Percentiles rank a stretch among this genome's conserved stretches.
These are phyloP conservation scores for Cheilosia grossa DNA, from an alignment of 2,888 invertebrate species.

Conservation along the genomic window DNA sequence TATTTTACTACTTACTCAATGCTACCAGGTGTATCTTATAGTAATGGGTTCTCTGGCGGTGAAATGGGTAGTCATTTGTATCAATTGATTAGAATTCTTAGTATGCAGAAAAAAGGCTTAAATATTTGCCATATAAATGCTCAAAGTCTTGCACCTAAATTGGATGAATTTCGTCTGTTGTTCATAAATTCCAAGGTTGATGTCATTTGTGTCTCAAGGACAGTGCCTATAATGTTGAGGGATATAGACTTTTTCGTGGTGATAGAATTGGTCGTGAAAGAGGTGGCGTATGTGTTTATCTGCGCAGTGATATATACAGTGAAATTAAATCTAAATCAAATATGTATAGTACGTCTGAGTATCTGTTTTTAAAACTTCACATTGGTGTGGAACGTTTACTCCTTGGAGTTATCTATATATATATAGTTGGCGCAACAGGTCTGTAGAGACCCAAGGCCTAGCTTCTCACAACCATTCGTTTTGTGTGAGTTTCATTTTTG, in stretches of 20 bases:
- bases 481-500: no score
- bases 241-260: no score
- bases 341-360: not conserved
- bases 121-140: conserved; percentile 27
- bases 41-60: conserved; percentile 3
- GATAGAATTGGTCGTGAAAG: no score
- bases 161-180: conserved; percentile 31
- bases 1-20: not conserved
- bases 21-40: not conserved
- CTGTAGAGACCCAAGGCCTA: no score
- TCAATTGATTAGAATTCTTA: conserved; percentile 16
- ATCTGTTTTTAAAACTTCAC: conserved; percentile 1
- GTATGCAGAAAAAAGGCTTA: conserved; percentile 8
- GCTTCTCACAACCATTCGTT: no score
- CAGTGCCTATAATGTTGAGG: no score
- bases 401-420: conserved; percentile 12
- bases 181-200: conserved; percentile 11
- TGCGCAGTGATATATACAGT: no score
- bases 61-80: conserved; percentile 6
- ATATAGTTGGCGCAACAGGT: no score
- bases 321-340: no score
- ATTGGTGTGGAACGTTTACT: conserved; percentile 7
- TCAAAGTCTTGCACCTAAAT: conserved; percentile 20
- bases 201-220: not conserved
- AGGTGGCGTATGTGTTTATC: no score